Conservation (phyloP, 2,888 invertebrate species). For the Therioaphis trifolii region DNA sequence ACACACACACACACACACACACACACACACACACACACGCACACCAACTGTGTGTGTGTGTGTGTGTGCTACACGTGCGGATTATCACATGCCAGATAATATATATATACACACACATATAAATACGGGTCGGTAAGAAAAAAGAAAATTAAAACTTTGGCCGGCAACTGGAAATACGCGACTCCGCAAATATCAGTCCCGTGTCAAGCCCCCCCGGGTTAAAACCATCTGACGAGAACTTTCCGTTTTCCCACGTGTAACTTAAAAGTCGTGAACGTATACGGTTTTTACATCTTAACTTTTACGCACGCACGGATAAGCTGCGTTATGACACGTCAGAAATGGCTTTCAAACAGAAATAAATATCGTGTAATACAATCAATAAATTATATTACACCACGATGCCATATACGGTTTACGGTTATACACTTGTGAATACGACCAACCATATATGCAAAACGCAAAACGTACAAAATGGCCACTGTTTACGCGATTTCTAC, state of each 20-base stretch:
- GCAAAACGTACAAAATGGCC: no score
- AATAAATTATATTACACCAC: no score
- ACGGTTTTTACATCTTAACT: constrained; percentile 22
- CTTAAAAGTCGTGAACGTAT: constrained; percentile 25
- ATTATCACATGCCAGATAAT: no score
- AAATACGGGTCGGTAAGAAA: background rate
- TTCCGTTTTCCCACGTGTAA: constrained; percentile 27
- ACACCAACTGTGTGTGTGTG: no score
- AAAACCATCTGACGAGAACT: constrained; percentile 36
- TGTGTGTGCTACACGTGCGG: no score
- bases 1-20: constrained; percentile 3
- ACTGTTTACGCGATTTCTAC: no score
- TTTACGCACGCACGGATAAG: background rate
- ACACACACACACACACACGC: no score
- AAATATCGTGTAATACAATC: no score
- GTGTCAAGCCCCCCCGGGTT: background rate
- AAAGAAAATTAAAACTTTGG: background rate
- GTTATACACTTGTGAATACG: no score
- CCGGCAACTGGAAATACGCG: background rate
- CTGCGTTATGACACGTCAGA: background rate
- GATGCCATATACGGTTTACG: no score
- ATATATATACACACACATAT: constrained; percentile 27
- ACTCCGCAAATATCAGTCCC: background rate
- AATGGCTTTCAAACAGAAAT: no score
- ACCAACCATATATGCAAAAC: no score